Base-by-base conservation (phyloP, 2,888 invertebrate genomes). In the Rhamnusium bicolor region DNA sequence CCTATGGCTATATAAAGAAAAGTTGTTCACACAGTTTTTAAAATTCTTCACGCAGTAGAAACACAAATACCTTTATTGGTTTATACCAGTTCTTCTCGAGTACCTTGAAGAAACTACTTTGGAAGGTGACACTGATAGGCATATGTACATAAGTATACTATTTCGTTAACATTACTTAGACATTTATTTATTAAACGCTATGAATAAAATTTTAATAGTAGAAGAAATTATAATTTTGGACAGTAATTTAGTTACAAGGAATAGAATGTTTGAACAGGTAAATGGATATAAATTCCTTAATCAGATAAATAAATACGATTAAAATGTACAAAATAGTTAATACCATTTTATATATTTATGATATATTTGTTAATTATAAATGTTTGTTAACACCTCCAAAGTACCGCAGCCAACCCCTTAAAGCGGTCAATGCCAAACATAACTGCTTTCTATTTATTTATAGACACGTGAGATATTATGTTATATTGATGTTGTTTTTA, bases 11-110 rank as follows among this genome's bases (percentile, higher is more conserved):
- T 61, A 60, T 54, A 71, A 51, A 53, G 66, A 71, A 71, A 71
- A 71, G 71, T 71, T 47, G 60, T 67, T 71, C 58, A 58, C 71
- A 71, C 66, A 65, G 56, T 65, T 66, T 65, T 71, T 58, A 65
- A 40, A 40, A 40, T 40, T 40, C 40, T n/a, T 40, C 40, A 71
- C 71, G 66, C 61, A 60, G 58, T 40, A 27, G 49, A 60, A 60
- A 63, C 51, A 54, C 51, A 29, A 60, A 53, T 66, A 46, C 40
- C 32, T 32, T 32, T 32, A 32, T 32, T 60, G 32, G 47, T 16
- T 60, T 46, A 29, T 71, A 32, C 54, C 70, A 54, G 40, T 40
- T 40, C 40, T 40, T 40, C 32, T 32, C 12, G 40, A 40, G n/a
- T 40, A 40, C 40, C 40, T n/a, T 40, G 40, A 40, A 40, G 40